Evolutionary conservation across 2,888 invertebrate species (phyloP), one percentile per base, ranked within the genome.

Genomic region (Hemicrepidius hirtus): DNA sequence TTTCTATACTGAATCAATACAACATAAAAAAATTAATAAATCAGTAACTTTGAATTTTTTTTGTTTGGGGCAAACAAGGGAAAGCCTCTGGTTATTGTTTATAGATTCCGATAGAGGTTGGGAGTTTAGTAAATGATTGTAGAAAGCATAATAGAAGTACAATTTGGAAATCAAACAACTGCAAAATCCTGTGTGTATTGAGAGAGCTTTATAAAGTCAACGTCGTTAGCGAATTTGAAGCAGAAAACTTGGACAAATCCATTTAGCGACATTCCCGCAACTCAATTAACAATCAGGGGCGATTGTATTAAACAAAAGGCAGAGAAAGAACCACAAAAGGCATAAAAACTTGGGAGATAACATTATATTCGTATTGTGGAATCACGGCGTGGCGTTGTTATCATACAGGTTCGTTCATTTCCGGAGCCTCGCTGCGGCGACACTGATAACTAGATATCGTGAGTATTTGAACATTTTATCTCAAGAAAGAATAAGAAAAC

Each of bases 401-500:
- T 86, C 86, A 85, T 80, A 80, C 83, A 85, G 86, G 85, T 85
- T 86, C 86, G 85, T 86, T 86, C 86, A 86, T 86, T 86, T 86
- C 86, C 86, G 83, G 84, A 79, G 82, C 81, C 79, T 80, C 84
- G 84, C 86, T 85, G 85, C 83, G 82, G 83, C 84, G 84, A 84
- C 85, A 84, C 86, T 86, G 86, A 86, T 86, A 86, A 86, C 86
- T 82, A 85, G 86, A 86, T 86, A 86, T 86, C 86, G 84, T 85
- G 82, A 82, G 84, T 84, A 86, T 86, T 86, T 85, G 84, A 83
- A 82, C 85, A 85, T 84, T 86, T 86, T 86, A 86, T 86, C 86
- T 85, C 82, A 80, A 86, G 85, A 86, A 86, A 86, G 86, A 86
- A 87, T 86, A 86, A 87, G 86, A 86, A 87, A 87, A 86, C 86